Evolutionary conservation across 2,888 invertebrate species (phyloP).

Genomic region (Eutolmus rufibarbis): DNA sequence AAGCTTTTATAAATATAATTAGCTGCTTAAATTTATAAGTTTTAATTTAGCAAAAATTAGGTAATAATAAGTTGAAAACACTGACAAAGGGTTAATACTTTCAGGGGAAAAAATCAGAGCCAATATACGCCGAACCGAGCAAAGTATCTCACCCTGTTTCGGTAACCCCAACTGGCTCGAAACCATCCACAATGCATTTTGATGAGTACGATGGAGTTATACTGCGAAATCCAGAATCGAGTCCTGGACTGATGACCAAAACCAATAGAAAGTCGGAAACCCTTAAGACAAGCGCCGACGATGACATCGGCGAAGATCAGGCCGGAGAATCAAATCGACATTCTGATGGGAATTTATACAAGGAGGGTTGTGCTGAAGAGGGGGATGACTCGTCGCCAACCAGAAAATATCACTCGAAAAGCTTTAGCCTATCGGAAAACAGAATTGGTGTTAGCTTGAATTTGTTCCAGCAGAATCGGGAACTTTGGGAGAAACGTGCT

Average conservation of each 20-base stretch:
- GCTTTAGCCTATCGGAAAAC: conserved; percentile 50
- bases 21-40: not conserved
- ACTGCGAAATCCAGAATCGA: conserved; percentile 44
- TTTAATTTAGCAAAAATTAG: conserved; percentile 38
- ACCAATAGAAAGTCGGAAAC: conserved; percentile 47
- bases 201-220: conserved; percentile 49
- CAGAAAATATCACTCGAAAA: conserved; percentile 50
- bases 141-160: conserved; percentile 40
- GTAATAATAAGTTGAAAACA: not conserved
- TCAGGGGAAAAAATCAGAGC: conserved; percentile 49
- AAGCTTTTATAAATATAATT: not conserved
- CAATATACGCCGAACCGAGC: conserved; percentile 50
- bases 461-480: conserved; percentile 63
- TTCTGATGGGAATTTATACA: conserved; percentile 48
- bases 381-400: conserved; percentile 41
- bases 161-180: not conserved
- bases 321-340: conserved; percentile 43
- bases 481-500: conserved; percentile 70
- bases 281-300: conserved; percentile 14
- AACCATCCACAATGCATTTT: conserved; percentile 45
- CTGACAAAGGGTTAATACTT: conserved; percentile 16
- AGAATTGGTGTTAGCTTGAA: conserved; percentile 42
- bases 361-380: conserved; percentile 40
- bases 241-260: not conserved
- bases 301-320: conserved; percentile 4